Evolutionary conservation across 1,140 invertebrate species (phyloP), one percentile per base, ranked within the genome.

Genomic region (Brachystomella parvula): DNA sequence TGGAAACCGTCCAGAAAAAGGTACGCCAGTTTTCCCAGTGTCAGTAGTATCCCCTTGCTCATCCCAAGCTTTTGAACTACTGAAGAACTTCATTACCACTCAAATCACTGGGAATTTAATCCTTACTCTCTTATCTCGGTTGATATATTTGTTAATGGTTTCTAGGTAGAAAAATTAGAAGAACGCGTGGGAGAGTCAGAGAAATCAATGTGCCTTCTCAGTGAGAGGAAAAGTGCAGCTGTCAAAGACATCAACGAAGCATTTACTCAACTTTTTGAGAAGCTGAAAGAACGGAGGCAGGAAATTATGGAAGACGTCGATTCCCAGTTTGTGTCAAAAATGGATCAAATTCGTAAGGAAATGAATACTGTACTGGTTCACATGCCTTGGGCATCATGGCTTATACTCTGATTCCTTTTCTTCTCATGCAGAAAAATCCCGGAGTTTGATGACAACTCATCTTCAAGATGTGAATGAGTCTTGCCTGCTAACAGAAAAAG

Each of bases 401-500:
- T 44, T 44, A 44, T 12, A 12, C 9, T 44, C n/a, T 9, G 9
- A 44, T 44, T 44, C 9, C 39, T 12, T n/a, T 12, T 44, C 39
- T 9, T 57, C 57, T 35, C 44, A 47, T 67, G 26, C 44, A 73
- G 72, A 71, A 33, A 69, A 70, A 66, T 81, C 82, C 70, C 76
- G 75, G 59, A 75, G 77, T 29, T 73, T 76, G 24, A 67, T 82
- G 49, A 76, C 81, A 47, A 75, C 73, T 24, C 77, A 79, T 66
- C 71, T 82, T 24, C 66, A 75, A n/a, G 78, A 77, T 71, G 76
- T 83, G 30, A 75, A 77, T 47, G 79, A 71, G 29, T 74, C 70
- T 49, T 74, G 70, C 61, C 77, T 79, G 35, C 76, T 81, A 53
- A 81, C 80, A 2, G 78, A 82, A 68, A 79, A 80, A 63, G 79